Evolutionary conservation across 2,113 vertebrate genomes (phyloP), one percentile per base, ranked within the genome.

Genomic region (Shinisaurus crocodilurus): DNA sequence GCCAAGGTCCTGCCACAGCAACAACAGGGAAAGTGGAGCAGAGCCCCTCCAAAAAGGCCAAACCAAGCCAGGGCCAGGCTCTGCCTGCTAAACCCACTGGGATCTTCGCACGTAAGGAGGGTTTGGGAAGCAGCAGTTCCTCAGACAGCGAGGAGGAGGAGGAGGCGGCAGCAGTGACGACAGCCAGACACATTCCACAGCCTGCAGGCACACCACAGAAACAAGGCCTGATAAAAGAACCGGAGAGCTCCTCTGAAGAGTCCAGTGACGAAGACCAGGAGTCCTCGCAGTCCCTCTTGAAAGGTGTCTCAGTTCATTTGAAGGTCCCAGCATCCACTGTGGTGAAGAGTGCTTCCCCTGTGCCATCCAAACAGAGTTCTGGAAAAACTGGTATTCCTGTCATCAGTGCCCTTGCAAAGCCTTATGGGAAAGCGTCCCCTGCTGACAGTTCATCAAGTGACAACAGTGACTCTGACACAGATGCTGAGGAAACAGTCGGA

Each of bases 221-320:
- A 81, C 86, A 94, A 81, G 92, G 54, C 85, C 92, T 1, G 32
- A 94, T 91, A 13, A 92, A 95, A 12, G 23, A 93, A n/a, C 91
- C 95, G 75, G 94, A 95, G 45, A 97, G 94, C 90, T 96, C 95
- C 57, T 93, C 96, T 27, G 92, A 72, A 0, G 97, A 97, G 50
- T 97, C 97, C 94, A 97, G 97, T 0, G 96, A 97, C 27, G 97
- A 97, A 1, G 97, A 97, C 7, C 76, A 89, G 77, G 94, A 94
- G 0, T 84, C 2, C 40, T 98, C 97, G 0, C 97, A 98, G 97
- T 98, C 97, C 93, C 96, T 98, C 86, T 96, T 98, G 79, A 94
- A 96, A 97, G 96, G 96, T 82, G 94, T 92, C 48, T 2, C 32
- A 32, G 89, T 90, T 34, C 67, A 87, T 77, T 70, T 65, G 43